Conservation (phyloP, 2,797 vertebrate species). For the Characodon lateralis region DNA sequence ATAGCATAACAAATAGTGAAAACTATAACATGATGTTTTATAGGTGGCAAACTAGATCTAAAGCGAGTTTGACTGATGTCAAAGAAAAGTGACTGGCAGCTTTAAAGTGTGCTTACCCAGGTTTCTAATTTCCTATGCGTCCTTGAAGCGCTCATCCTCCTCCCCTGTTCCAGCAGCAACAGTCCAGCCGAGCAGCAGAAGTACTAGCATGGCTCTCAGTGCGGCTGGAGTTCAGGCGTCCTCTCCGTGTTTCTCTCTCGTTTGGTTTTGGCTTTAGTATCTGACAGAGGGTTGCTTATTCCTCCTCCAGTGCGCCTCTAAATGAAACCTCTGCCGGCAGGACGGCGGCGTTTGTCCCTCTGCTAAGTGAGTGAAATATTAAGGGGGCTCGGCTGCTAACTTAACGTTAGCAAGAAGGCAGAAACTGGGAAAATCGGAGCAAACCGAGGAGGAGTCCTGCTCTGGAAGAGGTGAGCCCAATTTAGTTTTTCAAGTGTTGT, state of each 20-base stretch:
- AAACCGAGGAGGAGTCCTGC: slow-evolving; percentile 68
- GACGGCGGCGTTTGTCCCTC: neutral
- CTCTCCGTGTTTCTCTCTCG: slow-evolving; percentile 39
- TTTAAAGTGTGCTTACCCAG: neutral
- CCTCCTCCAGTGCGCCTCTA: fast-evolving
- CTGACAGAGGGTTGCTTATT: neutral
- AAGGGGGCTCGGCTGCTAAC: slow-evolving; percentile 64
- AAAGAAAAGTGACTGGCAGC: neutral
- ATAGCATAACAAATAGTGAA: neutral
- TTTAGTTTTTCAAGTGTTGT: neutral
- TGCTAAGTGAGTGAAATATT: slow-evolving; percentile 48
- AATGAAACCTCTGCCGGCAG: neutral
- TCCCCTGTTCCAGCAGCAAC: slow-evolving; percentile 64
- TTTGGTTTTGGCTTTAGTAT: slow-evolving; percentile 22
- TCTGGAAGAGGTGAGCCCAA: slow-evolving; percentile 68
- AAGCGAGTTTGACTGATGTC: neutral
- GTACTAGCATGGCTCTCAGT: slow-evolving; percentile 75
- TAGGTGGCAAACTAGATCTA: neutral
- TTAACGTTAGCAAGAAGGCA: slow-evolving; percentile 62
- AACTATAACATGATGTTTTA: neutral
- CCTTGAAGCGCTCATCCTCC: slow-evolving; percentile 42
- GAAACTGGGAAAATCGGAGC: slow-evolving; percentile 48
- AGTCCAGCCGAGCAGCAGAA: slow-evolving; percentile 39
- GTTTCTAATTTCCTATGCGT: neutral
- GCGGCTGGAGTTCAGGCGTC: slow-evolving; percentile 51